A percentile compares a stretch with the other conserved stretches of the same genome.
Evolutionary conservation across 2,113 vertebrate genomes (phyloP).

Genomic region (Salvator merianae): DNA sequence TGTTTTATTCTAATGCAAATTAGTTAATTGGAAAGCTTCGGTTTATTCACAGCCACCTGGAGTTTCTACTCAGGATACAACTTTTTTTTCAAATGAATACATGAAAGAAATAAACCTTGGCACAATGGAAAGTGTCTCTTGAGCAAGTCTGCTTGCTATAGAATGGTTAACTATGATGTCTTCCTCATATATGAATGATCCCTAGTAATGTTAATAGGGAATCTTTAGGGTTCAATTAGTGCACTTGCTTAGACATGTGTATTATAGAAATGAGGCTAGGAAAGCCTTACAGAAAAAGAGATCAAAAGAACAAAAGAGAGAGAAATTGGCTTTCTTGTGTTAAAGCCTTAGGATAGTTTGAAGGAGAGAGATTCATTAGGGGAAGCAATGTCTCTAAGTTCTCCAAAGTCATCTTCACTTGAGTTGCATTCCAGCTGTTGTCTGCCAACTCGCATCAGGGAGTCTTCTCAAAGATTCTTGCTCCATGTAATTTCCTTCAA

Average conservation of each 20-base stretch:
- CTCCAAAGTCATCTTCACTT: conserved; percentile 6
- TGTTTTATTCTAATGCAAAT: neutral
- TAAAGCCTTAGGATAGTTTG: neutral
- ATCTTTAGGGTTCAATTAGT: conserved; percentile 1
- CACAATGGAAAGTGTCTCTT: neutral
- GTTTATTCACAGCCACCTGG: neutral
- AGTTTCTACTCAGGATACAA: too few relatives aligned
- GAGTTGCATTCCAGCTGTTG: neutral
- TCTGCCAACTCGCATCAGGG: fast-evolving
- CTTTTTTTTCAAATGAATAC: neutral
- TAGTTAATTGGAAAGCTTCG: neutral
- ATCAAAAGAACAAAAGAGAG: neutral
- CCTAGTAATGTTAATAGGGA: neutral
- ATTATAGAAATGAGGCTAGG: neutral
- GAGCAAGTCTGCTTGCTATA: neutral
- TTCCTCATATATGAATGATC: neutral
- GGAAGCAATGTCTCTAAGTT: neutral
- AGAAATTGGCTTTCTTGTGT: neutral
- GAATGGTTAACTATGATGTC: neutral
- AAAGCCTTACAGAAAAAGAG: neutral
- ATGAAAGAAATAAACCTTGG: neutral
- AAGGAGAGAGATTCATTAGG: neutral
- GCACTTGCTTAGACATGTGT: neutral
- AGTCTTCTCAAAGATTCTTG: neutral
- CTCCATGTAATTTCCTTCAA: neutral